Evolutionary conservation across 2,888 invertebrate species (phyloP).

Genomic region (Zele albiditarsus): DNA sequence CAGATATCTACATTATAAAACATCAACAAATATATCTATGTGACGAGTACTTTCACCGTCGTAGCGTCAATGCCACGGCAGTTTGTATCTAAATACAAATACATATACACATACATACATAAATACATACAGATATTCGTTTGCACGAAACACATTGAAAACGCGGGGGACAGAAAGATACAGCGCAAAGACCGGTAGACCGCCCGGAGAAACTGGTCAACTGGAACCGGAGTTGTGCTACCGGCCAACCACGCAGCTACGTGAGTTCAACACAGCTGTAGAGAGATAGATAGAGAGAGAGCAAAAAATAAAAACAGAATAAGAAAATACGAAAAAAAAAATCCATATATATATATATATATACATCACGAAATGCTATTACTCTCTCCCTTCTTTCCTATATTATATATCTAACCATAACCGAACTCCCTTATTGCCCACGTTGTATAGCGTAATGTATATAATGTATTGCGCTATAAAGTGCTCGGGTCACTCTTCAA

Average conservation of each 20-base stretch:
- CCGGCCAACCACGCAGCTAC: conserved; percentile 52
- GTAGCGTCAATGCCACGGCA: conserved; percentile 64
- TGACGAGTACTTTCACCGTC: conserved; percentile 66
- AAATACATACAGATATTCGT: conserved; percentile 14
- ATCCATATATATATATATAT: neutral
- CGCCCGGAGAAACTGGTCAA: conserved; percentile 60
- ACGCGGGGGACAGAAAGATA: conserved; percentile 14
- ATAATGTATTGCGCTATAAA: conserved; percentile 64
- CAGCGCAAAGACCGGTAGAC: conserved; percentile 41
- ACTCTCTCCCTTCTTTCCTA: conserved; percentile 1
- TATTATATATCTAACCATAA: conserved; percentile 33
- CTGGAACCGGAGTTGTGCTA: conserved; percentile 40
- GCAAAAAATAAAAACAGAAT: neutral
- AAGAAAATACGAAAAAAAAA: neutral
- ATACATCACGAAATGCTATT: conserved; percentile 8
- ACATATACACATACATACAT: conserved; percentile 1
- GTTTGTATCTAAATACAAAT: conserved; percentile 17
- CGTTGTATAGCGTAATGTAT: conserved; percentile 57
- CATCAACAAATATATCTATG: conserved; percentile 51
- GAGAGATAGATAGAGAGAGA: conserved; percentile 48
- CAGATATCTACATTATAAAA: neutral
- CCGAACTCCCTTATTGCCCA: conserved; percentile 52
- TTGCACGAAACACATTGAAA: conserved; percentile 24
- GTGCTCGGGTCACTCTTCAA: conserved; percentile 51
- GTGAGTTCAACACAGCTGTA: conserved; percentile 62